Conservation (phyloP, 2,113 vertebrate genomes). For the Opisthocomus hoazin region DNA sequence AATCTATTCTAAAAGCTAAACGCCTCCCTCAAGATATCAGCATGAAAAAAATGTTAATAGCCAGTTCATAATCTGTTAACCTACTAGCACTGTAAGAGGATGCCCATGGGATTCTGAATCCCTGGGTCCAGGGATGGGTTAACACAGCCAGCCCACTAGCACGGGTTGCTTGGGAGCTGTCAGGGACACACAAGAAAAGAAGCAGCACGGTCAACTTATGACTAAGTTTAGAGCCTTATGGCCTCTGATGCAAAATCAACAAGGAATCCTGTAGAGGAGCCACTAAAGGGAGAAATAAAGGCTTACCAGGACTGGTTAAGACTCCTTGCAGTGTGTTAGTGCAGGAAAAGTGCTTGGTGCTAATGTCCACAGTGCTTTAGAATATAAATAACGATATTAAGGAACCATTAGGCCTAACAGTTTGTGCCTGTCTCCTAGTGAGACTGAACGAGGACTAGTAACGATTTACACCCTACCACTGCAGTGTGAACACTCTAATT, state of each 20-base stretch:
- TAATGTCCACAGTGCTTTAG: neutral
- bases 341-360: neutral
- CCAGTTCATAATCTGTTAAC: neutral
- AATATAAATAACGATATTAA: neutral
- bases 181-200: neutral
- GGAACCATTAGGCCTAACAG: neutral
- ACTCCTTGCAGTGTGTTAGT: neutral
- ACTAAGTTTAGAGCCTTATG: neutral
- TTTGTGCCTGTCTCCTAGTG: neutral
- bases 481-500: neutral
- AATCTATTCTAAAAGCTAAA: neutral
- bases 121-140: neutral
- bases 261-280: neutral
- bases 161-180: neutral
- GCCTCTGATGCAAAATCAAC: neutral
- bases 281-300: neutral
- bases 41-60: neutral
- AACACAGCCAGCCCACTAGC: neutral
- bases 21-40: neutral
- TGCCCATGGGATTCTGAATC: neutral
- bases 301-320: neutral
- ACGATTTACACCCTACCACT: neutral
- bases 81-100: neutral
- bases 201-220: neutral
- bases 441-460: neutral